Conservation (phyloP, 2,888 invertebrate genomes). For the Candidula unifasciata region DNA sequence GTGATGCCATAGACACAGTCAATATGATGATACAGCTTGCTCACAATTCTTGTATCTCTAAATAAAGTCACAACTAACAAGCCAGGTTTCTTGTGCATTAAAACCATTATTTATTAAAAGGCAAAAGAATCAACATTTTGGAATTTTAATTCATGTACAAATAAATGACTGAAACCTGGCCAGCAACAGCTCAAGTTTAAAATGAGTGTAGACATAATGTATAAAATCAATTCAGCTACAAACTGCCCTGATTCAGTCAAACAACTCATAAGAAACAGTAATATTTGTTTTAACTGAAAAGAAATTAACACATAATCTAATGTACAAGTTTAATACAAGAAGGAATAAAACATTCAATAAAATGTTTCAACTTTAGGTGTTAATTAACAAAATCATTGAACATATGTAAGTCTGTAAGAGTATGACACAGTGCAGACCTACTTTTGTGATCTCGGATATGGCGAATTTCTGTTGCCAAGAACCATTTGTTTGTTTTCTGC, state of each 20-base stretch:
- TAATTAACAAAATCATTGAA: too few relatives aligned
- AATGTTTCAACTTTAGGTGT: too few relatives aligned
- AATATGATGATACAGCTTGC: too few relatives aligned
- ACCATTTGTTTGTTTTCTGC: too few relatives aligned
- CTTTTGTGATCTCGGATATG: too few relatives aligned
- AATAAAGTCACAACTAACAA: background rate
- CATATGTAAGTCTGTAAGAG: too few relatives aligned
- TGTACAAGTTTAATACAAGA: background rate
- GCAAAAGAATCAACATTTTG: constrained; percentile 38
- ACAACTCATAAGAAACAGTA: background rate
- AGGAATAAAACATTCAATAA: background rate
- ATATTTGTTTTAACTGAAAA: background rate
- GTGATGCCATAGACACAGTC: too few relatives aligned
- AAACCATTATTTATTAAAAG: constrained; percentile 44
- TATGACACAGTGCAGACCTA: too few relatives aligned
- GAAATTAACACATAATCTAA: background rate
- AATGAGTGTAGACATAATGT: background rate
- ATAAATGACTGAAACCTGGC: constrained; percentile 22
- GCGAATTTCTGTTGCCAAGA: too few relatives aligned
- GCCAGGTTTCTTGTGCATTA: constrained; percentile 24
- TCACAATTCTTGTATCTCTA: too few relatives aligned
- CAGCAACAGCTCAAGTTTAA: constrained; percentile 6
- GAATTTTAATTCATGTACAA: constrained; percentile 23
- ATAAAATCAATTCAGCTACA: background rate
- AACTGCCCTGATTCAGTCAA: background rate